Base-by-base conservation (phyloP, 2,113 vertebrate species). In the Pluvianellus socialis region DNA sequence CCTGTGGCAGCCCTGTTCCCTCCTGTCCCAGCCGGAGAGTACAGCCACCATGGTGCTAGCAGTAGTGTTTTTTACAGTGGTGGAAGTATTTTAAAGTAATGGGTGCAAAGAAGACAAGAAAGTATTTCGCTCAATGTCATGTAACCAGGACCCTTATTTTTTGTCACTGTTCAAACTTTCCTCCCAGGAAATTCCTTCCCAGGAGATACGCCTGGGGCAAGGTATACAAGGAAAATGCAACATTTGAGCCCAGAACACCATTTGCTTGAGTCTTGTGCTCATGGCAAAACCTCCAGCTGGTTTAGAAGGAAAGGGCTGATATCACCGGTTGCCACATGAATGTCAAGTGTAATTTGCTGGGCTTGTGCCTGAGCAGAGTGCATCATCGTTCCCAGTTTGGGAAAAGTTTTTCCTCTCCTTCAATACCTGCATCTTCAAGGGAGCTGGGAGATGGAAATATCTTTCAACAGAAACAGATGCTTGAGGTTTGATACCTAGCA, bases 221-320 rank as follows among this genome's bases (percentile, higher is more conserved):
- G 12, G 7, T 2, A 2, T 40, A 22, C 17, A 65, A 38, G 10
- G 58, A 61, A 86, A 86, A 33, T 7, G 33, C 19, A 59, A n/a
- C 13, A 9, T 50, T 24, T 83, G 24, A 90, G 52, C 22, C 28
- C 22, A 38, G 50, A 83, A 75, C 40, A 71, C 35, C 4, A 7
- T 76, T 89, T 75, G 6, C 27, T 66, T 58, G 14, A 65, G 28
- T 67, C 7, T 67, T 44, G 12, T 52, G 23, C 53, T 76, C 32
- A 0, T 10, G 23, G 45, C n/a, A 82, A 62, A 88, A 15, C 32
- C 63, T 50, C 26, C 0, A 1, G 5, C 32, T 63, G 45, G 1
- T 61, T 77, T 38, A 35, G 8, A 28, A 50, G 40, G 40, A 42
- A 9, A 5, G 4, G 10, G 7, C 53, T 83, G 42, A 58, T 61